Conservation (phyloP, 2,113 vertebrate genomes). For the Gorsachius goisagi region DNA sequence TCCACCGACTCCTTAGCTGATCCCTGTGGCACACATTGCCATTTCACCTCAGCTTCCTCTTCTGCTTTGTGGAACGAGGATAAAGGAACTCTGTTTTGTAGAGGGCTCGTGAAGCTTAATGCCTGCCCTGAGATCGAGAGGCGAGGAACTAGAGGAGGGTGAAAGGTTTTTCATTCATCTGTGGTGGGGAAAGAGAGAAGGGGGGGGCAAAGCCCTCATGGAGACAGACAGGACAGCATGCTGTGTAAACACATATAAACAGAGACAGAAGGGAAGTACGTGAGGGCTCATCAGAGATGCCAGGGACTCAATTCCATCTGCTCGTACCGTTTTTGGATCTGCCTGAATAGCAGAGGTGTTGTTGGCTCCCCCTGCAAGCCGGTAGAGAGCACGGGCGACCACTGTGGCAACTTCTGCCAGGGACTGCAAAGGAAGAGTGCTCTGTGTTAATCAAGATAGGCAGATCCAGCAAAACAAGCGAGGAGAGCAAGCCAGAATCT, state of each 20-base stretch:
- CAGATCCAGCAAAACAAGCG: not conserved
- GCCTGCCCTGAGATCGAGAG: not conserved
- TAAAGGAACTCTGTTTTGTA: not conserved
- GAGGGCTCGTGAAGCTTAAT: not conserved
- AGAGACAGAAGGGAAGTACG: not conserved
- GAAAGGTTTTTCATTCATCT: not conserved
- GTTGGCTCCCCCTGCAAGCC: slow-evolving; percentile 80
- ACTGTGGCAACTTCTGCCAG: slow-evolving; percentile 85
- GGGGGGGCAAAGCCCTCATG: not conserved
- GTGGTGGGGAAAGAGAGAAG: not conserved
- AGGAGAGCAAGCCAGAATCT: not conserved
- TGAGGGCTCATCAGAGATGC: not conserved
- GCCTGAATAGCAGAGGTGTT: slow-evolving; percentile 68
- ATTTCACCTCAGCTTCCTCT: not conserved
- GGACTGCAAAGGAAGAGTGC: slow-evolving; percentile 67
- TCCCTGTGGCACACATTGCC: not conserved
- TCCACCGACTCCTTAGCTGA: not conserved
- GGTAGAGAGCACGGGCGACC: slow-evolving; percentile 83
- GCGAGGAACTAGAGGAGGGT: not conserved
- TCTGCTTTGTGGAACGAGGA: not conserved
- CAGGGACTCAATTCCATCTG: not conserved
- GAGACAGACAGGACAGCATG: not conserved
- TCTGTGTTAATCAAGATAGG: not conserved
- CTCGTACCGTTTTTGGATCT: slow-evolving; percentile 80
- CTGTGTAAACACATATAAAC: not conserved